Base-by-base conservation (phyloP, 1,140 invertebrate species). In the Acromyrmex echinatior region DNA sequence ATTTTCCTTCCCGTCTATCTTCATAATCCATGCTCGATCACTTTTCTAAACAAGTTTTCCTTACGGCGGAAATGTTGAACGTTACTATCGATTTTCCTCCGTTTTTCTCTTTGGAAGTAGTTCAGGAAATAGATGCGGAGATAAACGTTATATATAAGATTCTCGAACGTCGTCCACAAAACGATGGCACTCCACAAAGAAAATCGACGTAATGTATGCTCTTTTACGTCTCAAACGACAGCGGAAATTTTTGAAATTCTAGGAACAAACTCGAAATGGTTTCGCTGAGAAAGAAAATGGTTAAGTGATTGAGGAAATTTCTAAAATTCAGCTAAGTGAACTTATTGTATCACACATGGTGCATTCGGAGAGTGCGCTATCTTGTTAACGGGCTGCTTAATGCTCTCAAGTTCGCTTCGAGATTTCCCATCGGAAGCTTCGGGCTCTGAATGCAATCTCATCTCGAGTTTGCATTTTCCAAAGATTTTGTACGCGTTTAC, bases 401-500 rank as follows among this genome's bases (percentile, higher is more conserved):
- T 84, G 80, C 70, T 84, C 70, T 74, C 80, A 51, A 84, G 70
- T 84, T 45, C 14, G 35, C 68, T 10, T 35, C 39, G 80, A 84
- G 70, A 84, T 84, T 76, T 74, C 25, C 80, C 80, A n/a, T n/a
- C 56, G 80, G 70, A 58, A 25, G 70, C 49, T 74, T 21, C 53
- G 25, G 56, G 35, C 45, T 28, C 49, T 53, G 45, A 21, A 66
- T 45, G 71, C 82, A 79, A 66, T 66, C 49, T 78, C 28, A 16
- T 66, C 49, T 9, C 60, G 39, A 45, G 31, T 49, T 53, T 53
- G 51, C 66, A 84, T 49, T 84, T 76, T 84, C 53, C 51, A 86
- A 80, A 74, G 81, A 82, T 73, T 90, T 77, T 45, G 63, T 86
- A 88, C 56, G 18, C 39, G 74, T 66, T 78, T 79, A 86, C 79